phyloP scores from a whole-genome alignment of 1,140 invertebrate species.

The Leptinotarsa defecta region DNA sequence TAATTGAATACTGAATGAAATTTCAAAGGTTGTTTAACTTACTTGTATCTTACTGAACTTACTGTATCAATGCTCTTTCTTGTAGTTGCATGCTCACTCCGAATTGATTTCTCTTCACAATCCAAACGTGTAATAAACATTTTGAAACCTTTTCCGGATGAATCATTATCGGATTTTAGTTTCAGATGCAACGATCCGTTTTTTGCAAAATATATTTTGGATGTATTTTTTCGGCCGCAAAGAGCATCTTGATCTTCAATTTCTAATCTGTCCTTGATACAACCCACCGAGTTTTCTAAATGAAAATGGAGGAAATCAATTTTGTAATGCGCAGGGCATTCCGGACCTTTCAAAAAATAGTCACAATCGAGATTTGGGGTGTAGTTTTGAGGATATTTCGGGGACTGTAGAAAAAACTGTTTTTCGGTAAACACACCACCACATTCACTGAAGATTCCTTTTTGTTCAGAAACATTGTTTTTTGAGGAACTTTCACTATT shows the following conservation, averaged over 20 bases:
- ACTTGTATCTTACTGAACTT: not conserved
- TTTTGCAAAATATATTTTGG: slow-evolving; percentile 57
- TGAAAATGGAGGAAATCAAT: slow-evolving; percentile 63
- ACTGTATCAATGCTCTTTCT: not conserved
- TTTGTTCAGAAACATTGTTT: too few species aligned
- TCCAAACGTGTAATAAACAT: slow-evolving; percentile 58
- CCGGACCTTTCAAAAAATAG: slow-evolving; percentile 59
- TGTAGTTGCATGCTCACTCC: not conserved
- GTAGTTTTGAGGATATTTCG: slow-evolving; percentile 62
- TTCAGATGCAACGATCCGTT: slow-evolving; percentile 54
- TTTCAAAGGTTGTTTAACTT: too few species aligned
- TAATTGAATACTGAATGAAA: too few species aligned
- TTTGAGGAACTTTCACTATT: slow-evolving; percentile 13
- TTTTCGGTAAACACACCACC: slow-evolving; percentile 42
- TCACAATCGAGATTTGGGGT: slow-evolving; percentile 57
- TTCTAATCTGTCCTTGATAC: slow-evolving; percentile 59
- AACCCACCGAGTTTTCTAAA: slow-evolving; percentile 57
- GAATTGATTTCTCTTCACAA: slow-evolving; percentile 2
- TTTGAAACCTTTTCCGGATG: slow-evolving; percentile 57
- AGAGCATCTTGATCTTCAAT: slow-evolving; percentile 55
- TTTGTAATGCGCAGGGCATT: slow-evolving; percentile 61
- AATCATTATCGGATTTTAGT: slow-evolving; percentile 39
- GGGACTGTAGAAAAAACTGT: slow-evolving; percentile 56
- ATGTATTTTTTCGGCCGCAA: slow-evolving; percentile 59
- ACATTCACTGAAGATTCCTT: slow-evolving; percentile 28